These are phyloP conservation scores for Volucella inanis DNA, from an alignment of 2,888 invertebrate genomes.

Conservation along the genomic window DNA sequence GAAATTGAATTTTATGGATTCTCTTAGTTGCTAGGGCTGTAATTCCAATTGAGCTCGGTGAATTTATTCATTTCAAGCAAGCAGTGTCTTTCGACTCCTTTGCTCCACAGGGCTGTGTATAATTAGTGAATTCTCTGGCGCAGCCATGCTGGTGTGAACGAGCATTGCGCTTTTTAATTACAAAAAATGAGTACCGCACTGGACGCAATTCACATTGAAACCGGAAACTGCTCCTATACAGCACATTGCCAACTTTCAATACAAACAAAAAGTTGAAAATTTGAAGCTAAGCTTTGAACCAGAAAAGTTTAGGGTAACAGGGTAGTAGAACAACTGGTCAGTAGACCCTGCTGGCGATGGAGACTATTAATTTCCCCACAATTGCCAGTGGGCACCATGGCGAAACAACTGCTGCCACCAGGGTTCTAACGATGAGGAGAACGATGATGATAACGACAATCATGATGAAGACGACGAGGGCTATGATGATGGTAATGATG, in stretches of 20 bases:
- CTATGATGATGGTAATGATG: neutral
- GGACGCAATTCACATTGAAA: constrained; percentile 1
- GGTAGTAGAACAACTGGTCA: neutral
- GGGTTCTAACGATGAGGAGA: constrained; percentile 57
- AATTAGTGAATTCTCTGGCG: constrained; percentile 21
- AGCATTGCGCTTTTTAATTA: constrained; percentile 21
- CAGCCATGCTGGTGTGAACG: neutral
- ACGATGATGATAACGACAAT: constrained; percentile 27
- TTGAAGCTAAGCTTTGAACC: neutral
- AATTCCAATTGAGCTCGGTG: constrained; percentile 17
- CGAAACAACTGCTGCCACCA: constrained; percentile 27
- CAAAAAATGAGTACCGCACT: constrained; percentile 21
- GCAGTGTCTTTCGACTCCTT: neutral
- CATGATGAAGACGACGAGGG: neutral
- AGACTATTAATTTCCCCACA: constrained; percentile 69
- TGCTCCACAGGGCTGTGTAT: neutral
- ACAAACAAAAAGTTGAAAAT: constrained; percentile 12
- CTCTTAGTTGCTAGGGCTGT: neutral
- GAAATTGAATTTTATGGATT: constrained; percentile 45
- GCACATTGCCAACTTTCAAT: neutral
- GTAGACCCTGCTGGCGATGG: constrained; percentile 6
- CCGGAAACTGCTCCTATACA: neutral
- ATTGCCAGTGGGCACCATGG: constrained; percentile 52
- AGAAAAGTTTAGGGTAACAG: neutral
- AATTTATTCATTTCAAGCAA: constrained; percentile 30